These are phyloP conservation scores for Ennomos erosarius DNA, from an alignment of 2,888 invertebrate genomes.

Conservation along the genomic window DNA sequence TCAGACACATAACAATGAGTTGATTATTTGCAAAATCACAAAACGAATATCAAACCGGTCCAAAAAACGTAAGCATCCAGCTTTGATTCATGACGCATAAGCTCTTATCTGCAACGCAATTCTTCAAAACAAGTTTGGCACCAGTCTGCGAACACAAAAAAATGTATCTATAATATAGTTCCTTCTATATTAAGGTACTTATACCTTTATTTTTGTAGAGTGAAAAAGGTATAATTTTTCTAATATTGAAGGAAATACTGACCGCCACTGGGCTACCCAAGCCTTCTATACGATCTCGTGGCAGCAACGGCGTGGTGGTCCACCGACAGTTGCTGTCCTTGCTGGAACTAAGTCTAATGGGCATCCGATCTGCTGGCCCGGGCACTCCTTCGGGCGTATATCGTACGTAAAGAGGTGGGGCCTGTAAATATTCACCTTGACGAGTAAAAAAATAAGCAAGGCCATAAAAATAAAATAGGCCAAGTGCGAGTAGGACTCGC, in stretches of 20 bases:
- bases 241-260: background rate
- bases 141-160: constrained; percentile 63
- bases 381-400: constrained; percentile 65
- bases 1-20: too few relatives aligned
- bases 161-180: too few relatives aligned
- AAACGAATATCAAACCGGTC: constrained; percentile 59
- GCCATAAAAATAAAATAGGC: too few relatives aligned
- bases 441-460: too few relatives aligned
- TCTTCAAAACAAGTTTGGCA: constrained; percentile 67
- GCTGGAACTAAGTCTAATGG: constrained; percentile 64
- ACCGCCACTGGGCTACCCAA: constrained; percentile 71
- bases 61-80: constrained; percentile 81
- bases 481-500: too few relatives aligned
- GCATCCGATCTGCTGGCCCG: constrained; percentile 69
- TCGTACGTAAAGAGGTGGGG: constrained; percentile 68
- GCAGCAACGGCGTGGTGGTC: constrained; percentile 66
- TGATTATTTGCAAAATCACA: too few relatives aligned
- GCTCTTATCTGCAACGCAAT: constrained; percentile 74
- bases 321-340: constrained; percentile 75
- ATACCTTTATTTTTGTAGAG: too few relatives aligned
- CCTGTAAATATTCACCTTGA: constrained; percentile 46
- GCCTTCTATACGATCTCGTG: constrained; percentile 67
- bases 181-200: too few relatives aligned
- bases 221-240: too few relatives aligned
- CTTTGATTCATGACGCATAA: constrained; percentile 76